A percentile compares a stretch with the other conserved stretches of the same genome.
These are phyloP conservation scores for Daktulosphaira vitifoliae DNA, from an alignment of 1,140 invertebrate genomes.

Conservation along the genomic window DNA sequence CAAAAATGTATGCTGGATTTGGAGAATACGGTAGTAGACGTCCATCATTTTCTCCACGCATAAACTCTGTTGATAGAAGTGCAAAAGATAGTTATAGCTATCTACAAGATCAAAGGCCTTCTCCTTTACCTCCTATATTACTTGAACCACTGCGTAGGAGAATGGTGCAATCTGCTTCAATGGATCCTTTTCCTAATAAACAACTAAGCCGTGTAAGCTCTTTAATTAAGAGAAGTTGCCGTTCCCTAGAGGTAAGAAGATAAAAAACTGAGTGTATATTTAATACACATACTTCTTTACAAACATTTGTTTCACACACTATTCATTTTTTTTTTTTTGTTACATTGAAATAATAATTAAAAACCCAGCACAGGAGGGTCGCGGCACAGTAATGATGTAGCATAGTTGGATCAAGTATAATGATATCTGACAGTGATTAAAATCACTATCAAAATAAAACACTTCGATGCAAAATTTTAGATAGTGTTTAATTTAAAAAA, in stretches of 20 bases:
- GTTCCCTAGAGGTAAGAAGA: constrained; percentile 33
- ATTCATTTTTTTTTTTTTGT: background rate
- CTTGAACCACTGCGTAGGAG: constrained; percentile 23
- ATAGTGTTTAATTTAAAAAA: no score
- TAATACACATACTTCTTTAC: background rate
- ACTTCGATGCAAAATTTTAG: no score
- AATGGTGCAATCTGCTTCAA: constrained; percentile 36
- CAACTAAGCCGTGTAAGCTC: constrained; percentile 28
- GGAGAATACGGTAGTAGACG: constrained; percentile 44
- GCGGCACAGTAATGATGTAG: no score
- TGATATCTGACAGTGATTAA: no score
- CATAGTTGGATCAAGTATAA: no score
- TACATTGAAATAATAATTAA: no score
- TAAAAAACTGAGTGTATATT: background rate
- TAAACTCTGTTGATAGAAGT: constrained; percentile 42
- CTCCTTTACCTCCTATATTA: background rate
- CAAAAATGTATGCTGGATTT: constrained; percentile 51
- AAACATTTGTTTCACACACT: background rate
- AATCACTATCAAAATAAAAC: no score
- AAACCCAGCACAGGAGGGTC: no score
- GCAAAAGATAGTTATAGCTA: constrained; percentile 36
- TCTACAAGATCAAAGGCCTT: constrained; percentile 35
- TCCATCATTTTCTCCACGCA: constrained; percentile 49
- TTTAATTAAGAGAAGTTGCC: constrained; percentile 32
- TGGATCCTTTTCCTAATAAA: constrained; percentile 39